Percentiles rank a stretch among this genome's conserved stretches.
Evolutionary conservation across 1,140 invertebrate genomes (phyloP).

Genomic region (Solen grandis): DNA sequence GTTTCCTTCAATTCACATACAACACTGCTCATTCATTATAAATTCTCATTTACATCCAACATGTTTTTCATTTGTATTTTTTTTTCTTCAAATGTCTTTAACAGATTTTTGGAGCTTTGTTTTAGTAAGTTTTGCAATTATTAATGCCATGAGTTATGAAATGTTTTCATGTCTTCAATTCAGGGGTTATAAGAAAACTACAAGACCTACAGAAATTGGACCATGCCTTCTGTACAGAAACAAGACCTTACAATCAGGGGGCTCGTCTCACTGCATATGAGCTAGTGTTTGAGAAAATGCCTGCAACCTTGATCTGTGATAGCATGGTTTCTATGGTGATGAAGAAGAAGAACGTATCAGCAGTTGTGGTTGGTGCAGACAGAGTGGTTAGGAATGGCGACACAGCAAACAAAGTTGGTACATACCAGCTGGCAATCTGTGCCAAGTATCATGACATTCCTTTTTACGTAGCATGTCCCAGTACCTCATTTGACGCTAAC

Average conservation of each 20-base stretch:
- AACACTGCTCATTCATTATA: too few species aligned
- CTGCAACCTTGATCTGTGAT: conserved; percentile 96
- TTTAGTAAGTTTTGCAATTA: too few species aligned
- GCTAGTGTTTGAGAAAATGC: conserved; percentile 95
- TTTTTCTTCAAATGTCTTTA: too few species aligned
- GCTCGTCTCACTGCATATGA: conserved; percentile 97
- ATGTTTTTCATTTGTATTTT: too few species aligned
- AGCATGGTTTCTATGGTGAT: conserved; percentile 96
- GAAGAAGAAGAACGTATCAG: conserved; percentile 84
- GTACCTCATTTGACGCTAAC: conserved; percentile 93
- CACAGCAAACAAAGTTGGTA: conserved; percentile 99
- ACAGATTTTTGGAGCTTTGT: too few species aligned
- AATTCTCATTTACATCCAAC: too few species aligned
- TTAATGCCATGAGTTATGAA: too few species aligned
- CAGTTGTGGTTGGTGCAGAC: conserved; percentile 82
- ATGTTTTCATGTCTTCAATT: too few species aligned
- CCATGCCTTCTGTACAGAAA: conserved; percentile 97
- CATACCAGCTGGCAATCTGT: conserved; percentile 95
- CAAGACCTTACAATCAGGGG: conserved; percentile 98
- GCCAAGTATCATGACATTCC: conserved; percentile 95
- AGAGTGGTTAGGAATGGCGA: conserved; percentile 96
- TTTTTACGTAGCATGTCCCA: conserved; percentile 97
- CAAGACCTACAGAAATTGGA: conserved; percentile 88
- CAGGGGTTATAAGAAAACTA: conserved; percentile 92
- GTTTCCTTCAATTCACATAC: too few species aligned